Base-by-base conservation (phyloP, 2,888 invertebrate species). In the Andricus quercusramuli region DNA sequence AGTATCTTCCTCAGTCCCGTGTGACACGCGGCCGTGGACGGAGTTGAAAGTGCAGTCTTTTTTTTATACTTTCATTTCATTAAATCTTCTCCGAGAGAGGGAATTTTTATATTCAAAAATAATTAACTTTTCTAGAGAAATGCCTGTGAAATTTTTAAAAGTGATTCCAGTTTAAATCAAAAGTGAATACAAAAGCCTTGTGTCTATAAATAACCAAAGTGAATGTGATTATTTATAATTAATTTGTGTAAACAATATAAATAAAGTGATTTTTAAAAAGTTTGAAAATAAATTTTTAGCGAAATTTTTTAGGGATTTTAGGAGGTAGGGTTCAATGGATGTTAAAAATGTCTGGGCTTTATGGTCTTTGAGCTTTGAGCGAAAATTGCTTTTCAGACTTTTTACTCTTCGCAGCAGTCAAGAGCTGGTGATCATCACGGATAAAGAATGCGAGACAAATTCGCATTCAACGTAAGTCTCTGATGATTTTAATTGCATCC, bases 1-100 rank as follows among this genome's bases (percentile, higher is more conserved):
- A 29, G 29, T 37, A 83, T 85, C 84, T 9, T 11, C 44, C 13
- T 88, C 90, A 91, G 91, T 91, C 89, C 90, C 90, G 88, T 89
- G 89, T 86, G 85, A 88, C 87, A 85, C 90, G 89, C 88, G 89
- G 86, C 85, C 84, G 83, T 82, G 85, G 83, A 68, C 85, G 83
- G 81, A 79, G 76, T 80, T 56, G 17, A 47, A 29, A 44, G 15
- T 68, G 6, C 4, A 4, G 3, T 5, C 6, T 22, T 68, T 66
- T 67, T n/a, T 44, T 25, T 62, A 13, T 25, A 62, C 3, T 15
- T 13, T 4, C 25, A 13, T 62, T 62, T 17, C 5, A 62, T 62
- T 4, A 22, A 25, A 29, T 62, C 17, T 5, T 62, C 3, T 3
- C 13, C 13, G 15, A 44, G 2, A 15, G 3, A 44, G 44, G 13